Base-by-base conservation (phyloP, 2,888 invertebrate species). In the Amphipyra tragopoginis region DNA sequence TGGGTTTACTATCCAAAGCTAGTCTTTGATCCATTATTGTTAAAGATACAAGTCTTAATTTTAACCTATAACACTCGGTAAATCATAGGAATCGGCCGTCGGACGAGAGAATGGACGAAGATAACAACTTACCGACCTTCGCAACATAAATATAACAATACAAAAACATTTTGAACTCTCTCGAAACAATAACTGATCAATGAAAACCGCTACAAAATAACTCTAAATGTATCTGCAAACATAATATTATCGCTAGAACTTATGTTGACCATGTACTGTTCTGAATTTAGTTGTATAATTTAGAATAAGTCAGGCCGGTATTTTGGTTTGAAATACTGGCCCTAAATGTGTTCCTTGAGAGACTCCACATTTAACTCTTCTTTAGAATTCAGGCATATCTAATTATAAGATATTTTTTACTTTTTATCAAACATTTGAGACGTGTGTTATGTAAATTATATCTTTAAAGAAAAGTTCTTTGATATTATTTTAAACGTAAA, bases 331-430 rank as follows among this genome's bases (percentile, higher is more conserved):
- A 54, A 55, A 62, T 47, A 55, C 42, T 44, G 73, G 69, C 38
- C 57, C 49, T 15, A 57, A 54, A 59, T 59, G 54, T 64, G 15
- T 65, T 59, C 60, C 61, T 67, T 77, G 67, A 52, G 45, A 44
- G 62, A 67, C 57, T 56, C 55, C 60, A 44, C 42, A 29, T 5
- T 21, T 21, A n/a, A 10, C 14, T 42, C 13, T 9, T 29, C 29
- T 5, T 7, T 29, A 4, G 2, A 29, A 4, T 29, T 29, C 7
- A 21, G 21, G 21, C 3, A 21, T 29, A 29, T 29, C 29, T 29
- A 29, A 29, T 29, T 29, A 5, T 29, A 5, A 29, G 29, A 29
- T 29, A 29, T 29, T 29, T 29, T 29, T 29, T 29, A 5, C 29
- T 5, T 29, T 29, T 29, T 29, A 29, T 7, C 15, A 42, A 10